Conservation (phyloP, 1,140 invertebrate genomes). For the Subanguina moxae region DNA sequence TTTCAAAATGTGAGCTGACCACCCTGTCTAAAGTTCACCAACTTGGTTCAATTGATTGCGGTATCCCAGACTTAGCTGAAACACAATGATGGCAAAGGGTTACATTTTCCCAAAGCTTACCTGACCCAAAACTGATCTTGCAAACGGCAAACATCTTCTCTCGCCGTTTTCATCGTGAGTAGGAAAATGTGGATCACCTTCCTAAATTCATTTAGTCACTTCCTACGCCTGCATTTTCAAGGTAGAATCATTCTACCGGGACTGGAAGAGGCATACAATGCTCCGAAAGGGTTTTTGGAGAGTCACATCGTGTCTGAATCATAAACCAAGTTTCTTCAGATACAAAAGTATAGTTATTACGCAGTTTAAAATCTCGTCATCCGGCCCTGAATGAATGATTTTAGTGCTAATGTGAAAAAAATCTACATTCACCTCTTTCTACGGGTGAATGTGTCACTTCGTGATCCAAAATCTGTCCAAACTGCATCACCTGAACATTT, state of each 20-base stretch:
- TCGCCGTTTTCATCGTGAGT: slow-evolving; percentile 70
- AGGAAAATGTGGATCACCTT: slow-evolving; percentile 58
- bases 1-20: neutral
- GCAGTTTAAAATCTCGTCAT: slow-evolving; percentile 58
- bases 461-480: slow-evolving; percentile 78
- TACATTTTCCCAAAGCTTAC: too few species aligned
- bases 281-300: slow-evolving; percentile 52
- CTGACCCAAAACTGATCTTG: slow-evolving; percentile 83
- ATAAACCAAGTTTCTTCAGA: neutral
- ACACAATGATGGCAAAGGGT: too few species aligned
- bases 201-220: neutral
- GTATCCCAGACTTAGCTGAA: slow-evolving; percentile 19
- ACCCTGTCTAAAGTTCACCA: neutral
- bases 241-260: too few species aligned
- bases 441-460: slow-evolving; percentile 86
- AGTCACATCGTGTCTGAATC: slow-evolving; percentile 50
- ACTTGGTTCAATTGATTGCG: slow-evolving; percentile 31
- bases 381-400: slow-evolving; percentile 39
- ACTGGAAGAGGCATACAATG: slow-evolving; percentile 56
- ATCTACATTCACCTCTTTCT: slow-evolving; percentile 67
- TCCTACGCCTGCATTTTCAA: neutral
- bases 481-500: slow-evolving; percentile 59
- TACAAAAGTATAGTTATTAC: neutral
- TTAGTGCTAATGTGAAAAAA: neutral
- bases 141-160: slow-evolving; percentile 82